Evolutionary conservation across 2,797 vertebrate genomes (phyloP).

Genomic region (Halcyon smyrnensis): DNA sequence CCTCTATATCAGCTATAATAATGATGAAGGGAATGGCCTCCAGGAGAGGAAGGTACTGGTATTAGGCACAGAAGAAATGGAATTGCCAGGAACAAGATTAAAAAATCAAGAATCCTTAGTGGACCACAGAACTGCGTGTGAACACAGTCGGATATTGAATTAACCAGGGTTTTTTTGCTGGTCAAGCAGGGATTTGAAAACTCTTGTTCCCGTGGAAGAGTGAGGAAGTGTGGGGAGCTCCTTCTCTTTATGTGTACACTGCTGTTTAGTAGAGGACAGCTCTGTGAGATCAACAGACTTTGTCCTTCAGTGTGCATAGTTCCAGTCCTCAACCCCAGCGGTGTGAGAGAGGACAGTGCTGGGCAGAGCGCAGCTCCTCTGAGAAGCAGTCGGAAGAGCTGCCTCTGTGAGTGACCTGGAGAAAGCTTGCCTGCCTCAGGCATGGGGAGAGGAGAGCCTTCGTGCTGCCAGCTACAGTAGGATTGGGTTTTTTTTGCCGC

Average conservation of each 20-base stretch:
- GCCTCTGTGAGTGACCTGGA: not conserved
- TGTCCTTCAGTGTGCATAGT: not conserved
- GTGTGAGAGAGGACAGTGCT: not conserved
- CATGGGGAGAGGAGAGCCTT: rapidly evolving
- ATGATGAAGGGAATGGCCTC: not conserved
- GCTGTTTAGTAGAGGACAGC: not conserved
- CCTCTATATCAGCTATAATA: not conserved
- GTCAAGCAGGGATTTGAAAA: not conserved
- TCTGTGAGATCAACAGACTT: not conserved
- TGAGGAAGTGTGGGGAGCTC: not conserved
- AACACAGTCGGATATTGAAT: not conserved
- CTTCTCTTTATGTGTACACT: not conserved
- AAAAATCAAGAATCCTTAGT: not conserved
- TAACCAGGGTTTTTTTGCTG: not conserved
- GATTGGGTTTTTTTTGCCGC: not conserved
- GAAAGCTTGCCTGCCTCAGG: not conserved
- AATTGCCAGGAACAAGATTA: not conserved
- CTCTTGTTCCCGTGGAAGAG: not conserved
- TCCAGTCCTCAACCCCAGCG: not conserved
- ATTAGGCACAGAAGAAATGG: not conserved
- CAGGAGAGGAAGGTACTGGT: not conserved
- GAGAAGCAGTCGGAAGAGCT: not conserved
- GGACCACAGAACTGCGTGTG: not conserved
- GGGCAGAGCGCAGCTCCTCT: not conserved
- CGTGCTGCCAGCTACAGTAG: not conserved